Evolutionary conservation across 2,113 vertebrate species (phyloP), one percentile per base, ranked within the genome.

Genomic region (Erpornis zantholeuca): DNA sequence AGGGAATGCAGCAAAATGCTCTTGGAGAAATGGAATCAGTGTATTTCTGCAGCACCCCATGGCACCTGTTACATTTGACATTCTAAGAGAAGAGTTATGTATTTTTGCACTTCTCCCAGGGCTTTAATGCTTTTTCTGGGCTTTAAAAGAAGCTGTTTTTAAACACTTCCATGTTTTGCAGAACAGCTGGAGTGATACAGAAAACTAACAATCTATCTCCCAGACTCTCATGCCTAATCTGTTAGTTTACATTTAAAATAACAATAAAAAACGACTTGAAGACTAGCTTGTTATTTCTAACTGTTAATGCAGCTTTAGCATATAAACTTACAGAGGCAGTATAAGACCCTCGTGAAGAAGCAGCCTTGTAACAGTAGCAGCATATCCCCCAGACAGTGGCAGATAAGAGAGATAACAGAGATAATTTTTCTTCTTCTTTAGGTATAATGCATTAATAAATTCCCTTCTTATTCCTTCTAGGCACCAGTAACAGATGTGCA

Each of bases 401-500:
- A 89, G 61, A 69, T 86, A 63, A 83, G 22, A 77, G 33, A 71
- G 27, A 36, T 52, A 64, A 63, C n/a, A 66, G 45, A 90, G 31
- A 33, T 70, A 4, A 12, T 68, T 79, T 70, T 82, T 70, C n/a
- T 82, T 78, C 49, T 86, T 93, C 24, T 22, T 19, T 68, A 16
- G 7, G 18, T 79, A 12, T 35, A 17, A 64, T 56, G 24, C 53
- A 78, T 81, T 89, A 84, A 92, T 79, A 76, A 83, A n/a, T 66
- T 87, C 53, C 78, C 88, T 66, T 96, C 38, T 97, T 97, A 69
- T 95, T 89, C 64, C 97, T 95, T 97, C 23, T 97, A 99, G 99
- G 98, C 97, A 96, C 95, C 98, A 90, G 97, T 98, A 94, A 98
- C 98, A 88, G 98, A 99, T 95, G 98, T 99, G 98, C 99, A 99